Percentiles rank a stretch among this genome's conserved stretches.
phyloP scores from a whole-genome alignment of 2,888 invertebrate species.

The Pilophorus perplexus region DNA sequence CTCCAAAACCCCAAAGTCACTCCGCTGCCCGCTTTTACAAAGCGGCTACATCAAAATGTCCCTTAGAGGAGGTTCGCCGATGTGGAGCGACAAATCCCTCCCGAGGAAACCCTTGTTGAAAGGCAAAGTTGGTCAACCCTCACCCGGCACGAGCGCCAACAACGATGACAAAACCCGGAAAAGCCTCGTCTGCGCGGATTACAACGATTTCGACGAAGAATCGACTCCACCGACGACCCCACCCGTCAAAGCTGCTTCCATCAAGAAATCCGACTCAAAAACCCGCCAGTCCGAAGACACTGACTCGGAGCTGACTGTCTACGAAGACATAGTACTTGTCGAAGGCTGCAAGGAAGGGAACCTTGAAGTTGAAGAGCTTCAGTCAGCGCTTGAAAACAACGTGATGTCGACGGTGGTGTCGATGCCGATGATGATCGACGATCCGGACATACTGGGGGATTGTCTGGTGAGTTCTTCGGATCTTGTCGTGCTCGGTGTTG shows the following conservation, averaged over 20 bases:
- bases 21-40: no score
- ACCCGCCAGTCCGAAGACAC: conserved; percentile 46
- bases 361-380: conserved; percentile 49
- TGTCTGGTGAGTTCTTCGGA: conserved; percentile 47
- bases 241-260: conserved; percentile 44
- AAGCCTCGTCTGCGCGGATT: conserved; percentile 60
- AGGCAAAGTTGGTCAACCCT: conserved; percentile 45
- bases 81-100: conserved; percentile 49
- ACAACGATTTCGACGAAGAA: conserved; percentile 62
- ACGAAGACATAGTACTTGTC: conserved; percentile 49
- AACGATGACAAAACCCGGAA: conserved; percentile 49
- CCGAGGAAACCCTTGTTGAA: conserved; percentile 43
- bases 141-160: conserved; percentile 46
- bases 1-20: no score
- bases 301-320: conserved; percentile 48
- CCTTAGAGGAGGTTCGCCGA: conserved; percentile 51
- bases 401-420: conserved; percentile 48
- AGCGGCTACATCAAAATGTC: conserved; percentile 63
- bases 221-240: conserved; percentile 50
- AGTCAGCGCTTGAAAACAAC: conserved; percentile 47
- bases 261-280: conserved; percentile 46
- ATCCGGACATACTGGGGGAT: conserved; percentile 46
- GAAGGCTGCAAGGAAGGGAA: conserved; percentile 49
- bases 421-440: conserved; percentile 48
- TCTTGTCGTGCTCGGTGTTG: conserved; percentile 48